Conservation (phyloP, 2,888 invertebrate species). For the Busseola fusca region DNA sequence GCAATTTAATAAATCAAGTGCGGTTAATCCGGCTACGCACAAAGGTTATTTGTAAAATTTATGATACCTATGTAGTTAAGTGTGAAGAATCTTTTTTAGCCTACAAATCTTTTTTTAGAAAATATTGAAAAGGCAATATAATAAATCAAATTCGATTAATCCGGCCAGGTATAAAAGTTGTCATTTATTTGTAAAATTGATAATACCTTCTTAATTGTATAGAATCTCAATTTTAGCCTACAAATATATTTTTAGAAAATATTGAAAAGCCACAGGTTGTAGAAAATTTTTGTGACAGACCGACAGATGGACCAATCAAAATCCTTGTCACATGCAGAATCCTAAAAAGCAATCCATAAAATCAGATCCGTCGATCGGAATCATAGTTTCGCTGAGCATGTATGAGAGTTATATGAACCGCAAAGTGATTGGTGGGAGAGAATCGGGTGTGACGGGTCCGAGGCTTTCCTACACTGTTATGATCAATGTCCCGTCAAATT, state of each 20-base stretch:
- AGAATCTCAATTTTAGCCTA: not conserved
- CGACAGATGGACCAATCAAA: slow-evolving; percentile 31
- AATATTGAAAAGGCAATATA: not conserved
- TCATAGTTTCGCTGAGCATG: slow-evolving; percentile 59
- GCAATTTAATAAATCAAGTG: not conserved
- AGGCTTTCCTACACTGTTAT: slow-evolving; percentile 73
- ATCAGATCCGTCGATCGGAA: slow-evolving; percentile 59
- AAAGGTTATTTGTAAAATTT: not conserved
- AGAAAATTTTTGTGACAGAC: slow-evolving; percentile 24
- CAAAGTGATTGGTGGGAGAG: slow-evolving; percentile 67
- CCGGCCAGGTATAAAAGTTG: no score
- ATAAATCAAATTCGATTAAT: not conserved
- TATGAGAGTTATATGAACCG: slow-evolving; percentile 64
- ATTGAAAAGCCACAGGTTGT: not conserved
- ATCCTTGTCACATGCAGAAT: slow-evolving; percentile 42
- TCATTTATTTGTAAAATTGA: no score
- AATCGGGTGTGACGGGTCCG: slow-evolving; percentile 72
- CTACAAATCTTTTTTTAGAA: not conserved
- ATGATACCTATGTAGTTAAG: not conserved
- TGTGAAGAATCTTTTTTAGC: no score
- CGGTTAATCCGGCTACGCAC: not conserved
- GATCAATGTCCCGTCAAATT: slow-evolving; percentile 84
- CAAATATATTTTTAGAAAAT: not conserved
- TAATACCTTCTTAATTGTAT: no score
- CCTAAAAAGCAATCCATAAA: slow-evolving; percentile 52